Base-by-base conservation (phyloP, 92 coral and sea anemone genomes). In the Porites divaricata region DNA sequence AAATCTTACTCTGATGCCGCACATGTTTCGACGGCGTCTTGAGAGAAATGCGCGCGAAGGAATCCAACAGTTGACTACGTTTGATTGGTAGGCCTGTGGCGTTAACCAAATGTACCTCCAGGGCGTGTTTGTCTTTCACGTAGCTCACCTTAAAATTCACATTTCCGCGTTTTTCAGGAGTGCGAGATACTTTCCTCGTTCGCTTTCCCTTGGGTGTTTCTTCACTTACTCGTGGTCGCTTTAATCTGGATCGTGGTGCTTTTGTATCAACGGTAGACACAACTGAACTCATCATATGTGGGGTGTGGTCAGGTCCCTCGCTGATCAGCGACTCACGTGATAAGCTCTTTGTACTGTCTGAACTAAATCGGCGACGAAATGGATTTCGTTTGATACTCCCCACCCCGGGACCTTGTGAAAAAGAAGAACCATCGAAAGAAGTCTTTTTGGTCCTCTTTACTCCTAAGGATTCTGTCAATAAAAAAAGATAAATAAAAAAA, bases 81-180 rank as follows among this genome's bases (percentile, higher is more conserved):
- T 84, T 88, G 89, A 92, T 85, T 11, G 98, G 98, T 35, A 94
- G 78, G 51, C 93, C 95, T 26, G 87, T 82, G 45, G 98, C 95
- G 86, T 92, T 89, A 41, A 94, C 70, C 26, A 94, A 62, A 79
- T 94, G 94, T 41, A 94, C 84, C 17, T 67, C 90, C 3, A 92
- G 80, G 21, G 70, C 82, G 63, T 77, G 87, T 11, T 85, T 83
- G 13, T 81, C 92, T 26, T 63, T 69, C 16, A 41, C 22, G 77
- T 89, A 88, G 15, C 63, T 58, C 77, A 92, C 67, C 17, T 87
- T 85, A 4, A 94, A 86, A 45, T 67, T 51, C 22, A 94, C 63
- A 28, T 78, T 70, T 13, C 94, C 93, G 22, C 79, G 63, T 74
- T 86, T 87, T 50, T 65, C 78, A 12, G 86, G 58, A 16, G 16